A percentile compares a stretch with the other conserved stretches of the same genome.
These are phyloP conservation scores for Protomyctophum bolini DNA, from an alignment of 2,113 vertebrate genomes.

Conservation along the genomic window DNA sequence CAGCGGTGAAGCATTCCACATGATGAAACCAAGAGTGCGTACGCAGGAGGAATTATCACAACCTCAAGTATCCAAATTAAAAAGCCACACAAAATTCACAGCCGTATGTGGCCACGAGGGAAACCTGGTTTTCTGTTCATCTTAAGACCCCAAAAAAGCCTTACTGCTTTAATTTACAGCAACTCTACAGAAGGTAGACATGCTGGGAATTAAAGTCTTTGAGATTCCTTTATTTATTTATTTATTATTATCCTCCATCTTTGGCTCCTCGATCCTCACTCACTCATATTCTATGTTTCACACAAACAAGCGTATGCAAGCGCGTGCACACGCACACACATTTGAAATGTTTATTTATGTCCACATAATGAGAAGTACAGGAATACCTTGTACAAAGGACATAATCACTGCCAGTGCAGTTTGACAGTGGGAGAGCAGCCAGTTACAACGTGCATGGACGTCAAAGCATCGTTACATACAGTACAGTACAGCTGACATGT, in stretches of 20 bases:
- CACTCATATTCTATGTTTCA: slow-evolving; percentile 10
- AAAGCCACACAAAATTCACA: slow-evolving; percentile 29
- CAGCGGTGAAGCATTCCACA: no score
- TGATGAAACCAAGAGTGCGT: background rate
- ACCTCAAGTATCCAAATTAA: slow-evolving; percentile 33
- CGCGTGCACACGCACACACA: no score
- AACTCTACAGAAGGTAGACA: slow-evolving; percentile 42
- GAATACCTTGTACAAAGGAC: no score
- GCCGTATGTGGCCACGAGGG: slow-evolving; percentile 33
- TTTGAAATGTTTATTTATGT: no score
- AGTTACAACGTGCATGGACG: no score
- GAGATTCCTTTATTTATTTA: slow-evolving; percentile 34
- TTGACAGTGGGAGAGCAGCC: no score
- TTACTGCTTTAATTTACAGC: slow-evolving; percentile 58
- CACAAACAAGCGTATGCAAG: background rate
- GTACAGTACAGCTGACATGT: no score
- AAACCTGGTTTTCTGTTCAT: slow-evolving; percentile 48
- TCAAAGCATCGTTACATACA: no score
- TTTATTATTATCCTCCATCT: slow-evolving; percentile 21
- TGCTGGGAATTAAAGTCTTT: slow-evolving; percentile 27
- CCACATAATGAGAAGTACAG: no score
- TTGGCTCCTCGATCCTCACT: slow-evolving; percentile 17
- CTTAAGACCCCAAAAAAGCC: slow-evolving; percentile 41
- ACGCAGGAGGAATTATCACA: slow-evolving; percentile 24
- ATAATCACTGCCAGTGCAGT: no score